Percentiles rank a stretch among this genome's conserved stretches.
Conservation (phyloP, 2,113 vertebrate species). For the Alethe castanea region DNA sequence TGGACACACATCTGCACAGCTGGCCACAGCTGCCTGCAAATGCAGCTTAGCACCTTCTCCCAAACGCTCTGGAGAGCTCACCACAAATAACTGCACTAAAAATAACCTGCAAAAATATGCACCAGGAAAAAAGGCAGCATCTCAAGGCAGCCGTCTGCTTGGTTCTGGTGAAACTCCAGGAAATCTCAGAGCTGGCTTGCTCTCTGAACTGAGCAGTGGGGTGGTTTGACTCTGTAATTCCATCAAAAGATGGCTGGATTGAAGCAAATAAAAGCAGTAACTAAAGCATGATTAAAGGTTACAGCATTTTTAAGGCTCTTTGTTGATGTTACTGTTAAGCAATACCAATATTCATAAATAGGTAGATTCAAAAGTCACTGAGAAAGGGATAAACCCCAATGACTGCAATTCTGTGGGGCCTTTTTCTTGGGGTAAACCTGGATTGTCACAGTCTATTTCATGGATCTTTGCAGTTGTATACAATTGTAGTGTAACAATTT, state of each 20-base stretch:
- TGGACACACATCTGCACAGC: background rate
- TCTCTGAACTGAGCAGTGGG: background rate
- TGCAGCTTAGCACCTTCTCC: background rate
- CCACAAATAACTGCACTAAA: background rate
- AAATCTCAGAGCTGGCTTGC: background rate
- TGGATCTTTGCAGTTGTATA: background rate
- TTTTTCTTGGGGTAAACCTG: background rate
- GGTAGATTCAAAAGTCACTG: background rate
- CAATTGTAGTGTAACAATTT: background rate
- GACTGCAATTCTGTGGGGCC: background rate
- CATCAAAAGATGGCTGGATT: background rate
- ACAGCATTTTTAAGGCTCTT: background rate
- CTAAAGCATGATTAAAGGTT: background rate
- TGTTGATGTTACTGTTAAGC: background rate
- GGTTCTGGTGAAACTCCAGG: background rate
- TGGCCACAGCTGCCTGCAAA: background rate
- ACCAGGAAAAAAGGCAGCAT: background rate
- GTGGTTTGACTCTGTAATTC: background rate
- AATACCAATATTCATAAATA: background rate
- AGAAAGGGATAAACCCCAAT: background rate
- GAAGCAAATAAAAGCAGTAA: background rate
- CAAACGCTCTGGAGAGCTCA: background rate
- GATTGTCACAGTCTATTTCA: background rate
- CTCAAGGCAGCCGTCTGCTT: background rate
- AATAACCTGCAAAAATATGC: constrained; percentile 27